Conservation (phyloP, 2,113 vertebrate species). For the Apteryx mantelli region DNA sequence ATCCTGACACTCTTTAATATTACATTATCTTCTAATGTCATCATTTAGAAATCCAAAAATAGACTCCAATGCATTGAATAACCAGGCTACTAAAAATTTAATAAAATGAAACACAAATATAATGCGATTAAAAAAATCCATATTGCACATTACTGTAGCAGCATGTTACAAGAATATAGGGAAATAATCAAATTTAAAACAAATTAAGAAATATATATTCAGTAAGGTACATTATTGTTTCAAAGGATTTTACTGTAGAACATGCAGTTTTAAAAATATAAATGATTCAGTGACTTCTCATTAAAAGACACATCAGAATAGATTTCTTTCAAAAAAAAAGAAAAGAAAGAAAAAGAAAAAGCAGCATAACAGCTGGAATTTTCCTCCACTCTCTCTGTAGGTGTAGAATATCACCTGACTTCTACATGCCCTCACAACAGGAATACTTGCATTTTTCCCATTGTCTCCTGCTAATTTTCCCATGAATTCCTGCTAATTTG, state of each 20-base stretch:
- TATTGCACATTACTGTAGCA: background rate
- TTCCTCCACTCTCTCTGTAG: background rate
- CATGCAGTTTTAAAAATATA: background rate
- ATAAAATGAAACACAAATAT: background rate
- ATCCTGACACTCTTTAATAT: conserved; percentile 35
- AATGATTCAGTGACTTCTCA: background rate
- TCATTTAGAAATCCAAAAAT: conserved; percentile 37
- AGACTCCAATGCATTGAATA: background rate
- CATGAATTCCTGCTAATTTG: background rate
- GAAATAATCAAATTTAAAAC: background rate
- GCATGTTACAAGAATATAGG: background rate
- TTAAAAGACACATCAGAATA: background rate
- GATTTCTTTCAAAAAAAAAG: background rate
- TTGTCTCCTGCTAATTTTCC: background rate
- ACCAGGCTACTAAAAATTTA: conserved; percentile 1
- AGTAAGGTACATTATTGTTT: background rate
- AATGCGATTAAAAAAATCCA: conserved; percentile 15
- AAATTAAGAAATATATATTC: background rate
- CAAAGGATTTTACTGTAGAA: background rate
- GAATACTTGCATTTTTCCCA: background rate
- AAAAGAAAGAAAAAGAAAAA: background rate
- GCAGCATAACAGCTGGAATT: background rate
- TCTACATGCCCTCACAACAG: background rate
- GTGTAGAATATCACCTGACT: background rate
- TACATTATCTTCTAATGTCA: conserved; percentile 37